phyloP scores from a whole-genome alignment of 2,797 vertebrate species.

The Urosaurus nigricauda region DNA sequence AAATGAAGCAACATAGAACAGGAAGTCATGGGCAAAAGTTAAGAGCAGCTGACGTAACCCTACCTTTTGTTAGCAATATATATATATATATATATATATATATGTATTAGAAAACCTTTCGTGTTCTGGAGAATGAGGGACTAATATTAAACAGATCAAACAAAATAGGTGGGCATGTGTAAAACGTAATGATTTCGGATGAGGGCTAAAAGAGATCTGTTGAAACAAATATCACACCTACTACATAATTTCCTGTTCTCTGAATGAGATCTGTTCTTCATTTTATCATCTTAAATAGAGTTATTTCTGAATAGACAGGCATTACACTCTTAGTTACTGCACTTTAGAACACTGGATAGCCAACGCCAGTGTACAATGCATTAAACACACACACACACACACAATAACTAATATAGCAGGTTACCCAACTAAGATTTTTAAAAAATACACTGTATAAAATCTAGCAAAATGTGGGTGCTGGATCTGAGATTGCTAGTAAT shows the following conservation, averaged over 20 bases:
- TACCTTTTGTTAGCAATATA: background rate
- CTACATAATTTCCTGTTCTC: constrained; percentile 49
- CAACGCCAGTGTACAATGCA: background rate
- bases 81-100: too few relatives aligned
- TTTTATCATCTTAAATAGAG: background rate
- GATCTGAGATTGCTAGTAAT: too few relatives aligned
- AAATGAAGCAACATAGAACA: constrained; percentile 20
- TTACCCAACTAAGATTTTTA: too few relatives aligned
- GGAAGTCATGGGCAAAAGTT: constrained; percentile 39
- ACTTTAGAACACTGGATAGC: background rate
- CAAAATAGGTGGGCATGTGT: background rate
- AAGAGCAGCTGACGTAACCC: constrained; percentile 47
- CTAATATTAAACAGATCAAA: background rate
- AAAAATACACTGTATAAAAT: background rate
- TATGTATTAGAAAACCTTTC: background rate
- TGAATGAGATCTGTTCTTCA: background rate
- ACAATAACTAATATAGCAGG: too few relatives aligned
- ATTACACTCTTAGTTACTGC: background rate
- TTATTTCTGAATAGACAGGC: background rate
- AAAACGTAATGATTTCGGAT: background rate
- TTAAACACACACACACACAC: background rate
- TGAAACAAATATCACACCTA: constrained; percentile 22
- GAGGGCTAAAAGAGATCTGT: background rate
- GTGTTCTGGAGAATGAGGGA: constrained; percentile 14
- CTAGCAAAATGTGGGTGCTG: too few relatives aligned